Percentiles rank a stretch among this genome's conserved stretches.
phyloP scores from a whole-genome alignment of 2,888 invertebrate species.

The Tanytarsus gracilentus region DNA sequence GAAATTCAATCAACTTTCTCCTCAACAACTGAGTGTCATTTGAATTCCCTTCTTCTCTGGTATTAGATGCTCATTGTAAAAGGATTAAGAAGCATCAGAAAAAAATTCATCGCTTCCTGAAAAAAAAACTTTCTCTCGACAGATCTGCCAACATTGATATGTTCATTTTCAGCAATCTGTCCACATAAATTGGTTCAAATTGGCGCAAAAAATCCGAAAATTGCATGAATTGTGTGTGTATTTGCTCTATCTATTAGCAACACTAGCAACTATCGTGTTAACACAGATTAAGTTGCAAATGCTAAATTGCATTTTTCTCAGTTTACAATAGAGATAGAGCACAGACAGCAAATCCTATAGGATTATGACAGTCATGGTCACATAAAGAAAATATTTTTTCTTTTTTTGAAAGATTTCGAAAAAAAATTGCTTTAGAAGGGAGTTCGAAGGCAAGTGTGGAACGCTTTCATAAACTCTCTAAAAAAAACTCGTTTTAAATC shows the following conservation, averaged over 20 bases:
- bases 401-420: not conserved
- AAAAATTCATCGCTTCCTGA: constrained; percentile 11
- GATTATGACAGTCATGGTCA: constrained; percentile 21
- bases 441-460: no score
- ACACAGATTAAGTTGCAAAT: not conserved
- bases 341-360: not conserved
- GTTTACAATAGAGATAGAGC: constrained; percentile 9
- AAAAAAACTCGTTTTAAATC: no score
- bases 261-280: not conserved
- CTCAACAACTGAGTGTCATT: not conserved
- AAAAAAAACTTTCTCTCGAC: not conserved
- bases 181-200: constrained; percentile 19
- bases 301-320: constrained; percentile 14
- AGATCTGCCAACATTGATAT: constrained; percentile 20
- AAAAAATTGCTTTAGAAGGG: no score
- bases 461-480: no score
- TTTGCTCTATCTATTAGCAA: constrained; percentile 25
- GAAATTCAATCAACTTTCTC: constrained; percentile 29
- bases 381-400: not conserved
- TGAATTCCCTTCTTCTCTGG: not conserved
- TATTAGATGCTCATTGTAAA: constrained; percentile 13
- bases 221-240: not conserved
- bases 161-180: constrained; percentile 24
- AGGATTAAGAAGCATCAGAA: constrained; percentile 19
- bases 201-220: constrained; percentile 27